Percentiles rank a stretch among this genome's conserved stretches.
Conservation (phyloP, 2,888 invertebrate species). For the Drosophila fulvimacula region DNA sequence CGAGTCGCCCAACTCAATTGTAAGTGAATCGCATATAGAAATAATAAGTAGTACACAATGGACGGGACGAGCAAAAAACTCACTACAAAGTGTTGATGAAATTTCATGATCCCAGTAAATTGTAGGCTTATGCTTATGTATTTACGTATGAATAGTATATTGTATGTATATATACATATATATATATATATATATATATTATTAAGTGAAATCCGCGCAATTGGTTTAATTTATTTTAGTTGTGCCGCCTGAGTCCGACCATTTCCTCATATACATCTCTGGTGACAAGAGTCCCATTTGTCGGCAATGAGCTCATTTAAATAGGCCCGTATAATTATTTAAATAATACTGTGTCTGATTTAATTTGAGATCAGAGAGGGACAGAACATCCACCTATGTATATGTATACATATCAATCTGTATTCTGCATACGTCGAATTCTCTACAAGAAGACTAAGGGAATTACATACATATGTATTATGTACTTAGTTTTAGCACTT, state of each 20-base stretch:
- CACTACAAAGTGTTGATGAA: conserved; percentile 55
- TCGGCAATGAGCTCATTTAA: conserved; percentile 51
- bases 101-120: conserved; percentile 60
- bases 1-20: conserved; percentile 38
- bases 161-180: too few relatives aligned
- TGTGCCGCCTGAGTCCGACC: conserved; percentile 39
- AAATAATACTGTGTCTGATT: conserved; percentile 14
- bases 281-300: conserved; percentile 15
- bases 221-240: conserved; percentile 76
- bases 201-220: conserved; percentile 75
- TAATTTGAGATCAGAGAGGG: neutral
- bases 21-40: conserved; percentile 29
- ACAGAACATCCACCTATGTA: neutral
- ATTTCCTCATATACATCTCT: conserved; percentile 26
- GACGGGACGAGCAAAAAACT: conserved; percentile 10
- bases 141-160: too few relatives aligned
- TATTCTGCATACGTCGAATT: neutral
- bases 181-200: conserved; percentile 42
- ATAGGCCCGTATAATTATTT: conserved; percentile 13
- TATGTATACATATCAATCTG: too few relatives aligned
- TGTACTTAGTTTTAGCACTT: neutral
- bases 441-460: neutral
- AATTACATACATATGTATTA: neutral
- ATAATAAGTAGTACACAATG: conserved; percentile 21
- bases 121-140: too few relatives aligned